Evolutionary conservation across 2,888 invertebrate genomes (phyloP), one percentile per base, ranked within the genome.

Genomic region (Stenodema calcarata): DNA sequence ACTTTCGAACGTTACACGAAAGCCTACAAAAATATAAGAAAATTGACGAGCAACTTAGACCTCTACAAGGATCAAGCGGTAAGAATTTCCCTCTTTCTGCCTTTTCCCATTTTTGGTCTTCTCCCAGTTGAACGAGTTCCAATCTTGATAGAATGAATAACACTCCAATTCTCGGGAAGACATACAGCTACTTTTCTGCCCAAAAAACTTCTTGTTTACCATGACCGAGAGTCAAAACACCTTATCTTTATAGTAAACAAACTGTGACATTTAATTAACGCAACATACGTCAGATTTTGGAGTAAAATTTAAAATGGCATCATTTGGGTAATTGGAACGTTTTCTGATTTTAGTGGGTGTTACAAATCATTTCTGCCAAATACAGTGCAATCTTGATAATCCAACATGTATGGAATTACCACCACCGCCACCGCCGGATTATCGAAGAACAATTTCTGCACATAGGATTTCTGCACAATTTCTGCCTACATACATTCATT

Each of bases 11-110:
- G 85, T 18, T 96, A 96, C 91, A 93, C 93, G 18, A 93, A 93
- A 89, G 96, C 95, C 90, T 96, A 95, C 89, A 93, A 92, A 87
- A 92, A 95, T 90, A 91, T 95, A 88, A 92, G 94, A 89, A 92
- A 95, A 89, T 91, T 95, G 41, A 95, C 95, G 12, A 94, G 94
- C 90, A 94, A 94, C 90, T 91, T 94, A 87, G 93, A 94, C 89
- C 93, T 94, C 89, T 92, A 94, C 89, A 94, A 94, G 91, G 93
- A 94, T 88, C 79, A 86, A 62, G 86, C 84, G 84, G 84, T 84
- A 84, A 18, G 75, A 73, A 44, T 70, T 42, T 28, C 11, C 62
- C n/a, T 62, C 12, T 23, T 12, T 18, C 0, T 54, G 35, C 12
- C 41, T 73, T 82, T 47, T 75, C 75, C 18, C 42, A 30, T 80